Percentiles rank a stretch among this genome's conserved stretches.
Conservation (phyloP, 2,888 invertebrate genomes). For the Oegoconia quadripuncta region DNA sequence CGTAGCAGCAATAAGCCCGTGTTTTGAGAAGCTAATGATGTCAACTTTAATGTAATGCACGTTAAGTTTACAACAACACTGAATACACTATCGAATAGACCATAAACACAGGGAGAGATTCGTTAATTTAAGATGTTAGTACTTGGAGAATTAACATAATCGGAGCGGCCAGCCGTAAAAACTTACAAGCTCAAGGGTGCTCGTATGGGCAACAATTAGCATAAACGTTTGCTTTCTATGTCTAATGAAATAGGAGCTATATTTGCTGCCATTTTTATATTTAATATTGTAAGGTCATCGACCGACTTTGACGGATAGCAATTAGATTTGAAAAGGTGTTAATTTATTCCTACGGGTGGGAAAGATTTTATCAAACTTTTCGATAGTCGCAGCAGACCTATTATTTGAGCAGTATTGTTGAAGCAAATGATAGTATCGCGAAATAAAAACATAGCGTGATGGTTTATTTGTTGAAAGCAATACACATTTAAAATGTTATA, state of each 20-base stretch:
- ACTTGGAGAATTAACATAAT: slow-evolving; percentile 59
- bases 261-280: background rate
- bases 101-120: background rate
- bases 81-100: background rate
- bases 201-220: slow-evolving; percentile 27
- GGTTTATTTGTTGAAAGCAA: too few relatives aligned
- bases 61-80: background rate
- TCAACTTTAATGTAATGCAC: too few relatives aligned
- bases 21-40: too few relatives aligned
- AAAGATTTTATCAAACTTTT: slow-evolving; percentile 9
- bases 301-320: slow-evolving; percentile 8
- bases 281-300: slow-evolving; percentile 6
- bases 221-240: background rate
- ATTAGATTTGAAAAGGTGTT: slow-evolving; percentile 11
- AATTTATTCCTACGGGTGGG: slow-evolving; percentile 12
- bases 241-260: background rate
- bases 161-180: slow-evolving; percentile 54
- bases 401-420: background rate
- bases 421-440: background rate
- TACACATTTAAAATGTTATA: too few relatives aligned
- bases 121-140: slow-evolving; percentile 52
- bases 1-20: too few relatives aligned
- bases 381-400: background rate
- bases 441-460: background rate
- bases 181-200: slow-evolving; percentile 33